Evolutionary conservation across 2,113 vertebrate species (phyloP).

Genomic region (Takifugu flavidus): DNA sequence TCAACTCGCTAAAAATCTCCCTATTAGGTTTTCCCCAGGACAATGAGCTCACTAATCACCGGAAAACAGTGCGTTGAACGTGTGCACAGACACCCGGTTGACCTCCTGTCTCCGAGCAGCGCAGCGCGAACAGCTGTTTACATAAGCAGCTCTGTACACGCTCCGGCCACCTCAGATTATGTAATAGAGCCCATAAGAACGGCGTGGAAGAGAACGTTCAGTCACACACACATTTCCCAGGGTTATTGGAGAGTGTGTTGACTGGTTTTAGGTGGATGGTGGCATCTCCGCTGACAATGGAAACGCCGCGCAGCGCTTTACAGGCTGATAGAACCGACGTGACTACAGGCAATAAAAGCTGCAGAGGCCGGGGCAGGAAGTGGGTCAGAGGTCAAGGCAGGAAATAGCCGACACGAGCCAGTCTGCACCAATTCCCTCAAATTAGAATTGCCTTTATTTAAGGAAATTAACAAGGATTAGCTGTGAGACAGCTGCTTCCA

Average conservation of each 20-base stretch:
- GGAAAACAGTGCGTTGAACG: constrained; percentile 8
- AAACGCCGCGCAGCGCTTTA: background rate
- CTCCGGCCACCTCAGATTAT: constrained; percentile 46
- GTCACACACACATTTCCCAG: background rate
- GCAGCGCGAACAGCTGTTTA: constrained; percentile 50
- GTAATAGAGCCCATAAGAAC: constrained; percentile 52
- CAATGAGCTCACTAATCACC: no score
- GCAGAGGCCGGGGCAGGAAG: constrained; percentile 14
- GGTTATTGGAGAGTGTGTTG: background rate
- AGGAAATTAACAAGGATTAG: no score
- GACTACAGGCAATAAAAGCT: constrained; percentile 11
- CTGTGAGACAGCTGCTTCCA: no score
- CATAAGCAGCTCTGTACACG: constrained; percentile 51
- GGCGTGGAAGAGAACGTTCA: constrained; percentile 10
- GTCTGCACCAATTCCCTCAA: background rate
- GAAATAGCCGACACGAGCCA: background rate
- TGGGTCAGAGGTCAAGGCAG: constrained; percentile 68
- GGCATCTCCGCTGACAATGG: no score
- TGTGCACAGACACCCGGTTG: constrained; percentile 12
- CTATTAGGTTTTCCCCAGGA: no score
- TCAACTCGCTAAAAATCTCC: no score
- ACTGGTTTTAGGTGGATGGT: background rate
- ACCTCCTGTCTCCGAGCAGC: constrained; percentile 32
- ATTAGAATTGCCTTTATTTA: no score
- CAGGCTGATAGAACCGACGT: background rate